phyloP scores from a whole-genome alignment of 2,797 vertebrate genomes.

The Melanitta fusca region DNA sequence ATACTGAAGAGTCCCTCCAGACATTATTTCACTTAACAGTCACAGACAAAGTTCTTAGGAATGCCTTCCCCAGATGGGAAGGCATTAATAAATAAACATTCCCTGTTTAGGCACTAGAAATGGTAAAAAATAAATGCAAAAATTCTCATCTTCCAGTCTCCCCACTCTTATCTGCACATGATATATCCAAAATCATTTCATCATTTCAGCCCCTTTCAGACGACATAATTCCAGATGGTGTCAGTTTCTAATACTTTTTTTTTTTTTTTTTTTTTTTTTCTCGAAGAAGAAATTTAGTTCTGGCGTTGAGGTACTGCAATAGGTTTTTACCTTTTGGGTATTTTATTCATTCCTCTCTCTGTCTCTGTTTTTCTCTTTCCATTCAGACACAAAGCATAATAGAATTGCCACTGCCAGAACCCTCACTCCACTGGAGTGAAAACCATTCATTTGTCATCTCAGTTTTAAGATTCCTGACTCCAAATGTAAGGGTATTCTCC shows the following conservation, averaged over 20 bases:
- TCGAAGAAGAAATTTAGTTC: slow-evolving; percentile 29
- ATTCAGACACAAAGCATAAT: slow-evolving; percentile 69
- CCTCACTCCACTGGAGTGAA: slow-evolving; percentile 78
- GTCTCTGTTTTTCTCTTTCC: slow-evolving; percentile 13
- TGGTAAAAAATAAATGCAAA: slow-evolving; percentile 65
- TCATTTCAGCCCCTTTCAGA: not conserved
- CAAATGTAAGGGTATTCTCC: slow-evolving; percentile 79
- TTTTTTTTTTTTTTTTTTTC: not conserved
- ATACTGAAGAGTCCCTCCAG: not conserved
- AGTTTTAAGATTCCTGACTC: slow-evolving; percentile 80
- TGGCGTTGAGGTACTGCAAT: slow-evolving; percentile 20
- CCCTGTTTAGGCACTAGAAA: not conserved
- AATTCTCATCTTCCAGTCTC: not conserved
- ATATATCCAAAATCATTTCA: slow-evolving; percentile 38
- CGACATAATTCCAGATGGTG: not conserved
- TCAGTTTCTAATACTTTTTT: slow-evolving; percentile 9
- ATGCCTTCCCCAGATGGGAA: not conserved
- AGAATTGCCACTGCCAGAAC: slow-evolving; percentile 75
- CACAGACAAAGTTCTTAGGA: not conserved
- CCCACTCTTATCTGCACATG: not conserved
- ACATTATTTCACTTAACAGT: not conserved
- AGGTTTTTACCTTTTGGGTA: slow-evolving; percentile 30
- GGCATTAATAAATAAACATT: not conserved
- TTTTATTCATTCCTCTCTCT: slow-evolving; percentile 56
- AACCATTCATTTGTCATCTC: slow-evolving; percentile 81